phyloP scores from a whole-genome alignment of 35 echinoderm and acorn worm genomes.

The Anneissia japonica region DNA sequence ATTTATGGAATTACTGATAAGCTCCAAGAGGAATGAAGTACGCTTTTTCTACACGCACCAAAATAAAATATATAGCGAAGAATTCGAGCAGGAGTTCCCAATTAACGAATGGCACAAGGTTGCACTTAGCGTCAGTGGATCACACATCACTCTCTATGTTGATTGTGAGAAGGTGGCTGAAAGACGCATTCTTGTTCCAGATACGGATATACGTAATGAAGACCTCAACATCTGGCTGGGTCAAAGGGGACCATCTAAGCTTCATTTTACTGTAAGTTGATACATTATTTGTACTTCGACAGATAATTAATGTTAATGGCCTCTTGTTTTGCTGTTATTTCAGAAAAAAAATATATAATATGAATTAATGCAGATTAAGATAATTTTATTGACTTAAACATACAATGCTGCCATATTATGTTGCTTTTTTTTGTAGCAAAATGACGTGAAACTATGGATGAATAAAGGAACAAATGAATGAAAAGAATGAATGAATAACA shows the following conservation, averaged over 20 bases:
- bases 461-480: too few species aligned
- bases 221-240: constrained; percentile 60
- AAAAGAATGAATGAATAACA: too few species aligned
- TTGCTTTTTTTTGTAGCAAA: not conserved
- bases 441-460: too few species aligned
- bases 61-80: constrained; percentile 44
- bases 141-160: constrained; percentile 57
- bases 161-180: constrained; percentile 53
- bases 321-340: not conserved
- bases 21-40: constrained; percentile 68
- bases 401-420: not conserved
- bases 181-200: constrained; percentile 49
- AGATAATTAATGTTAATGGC: too few species aligned
- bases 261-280: constrained; percentile 61
- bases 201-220: constrained; percentile 42
- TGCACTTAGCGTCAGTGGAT: constrained; percentile 66
- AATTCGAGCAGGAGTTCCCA: constrained; percentile 15
- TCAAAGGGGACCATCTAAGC: constrained; percentile 64
- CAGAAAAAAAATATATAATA: not conserved
- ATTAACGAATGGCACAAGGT: constrained; percentile 56
- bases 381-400: too few species aligned
- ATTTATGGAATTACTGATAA: constrained; percentile 79
- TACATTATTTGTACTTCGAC: too few species aligned
- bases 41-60: constrained; percentile 74
- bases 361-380: not conserved